A percentile compares a stretch with the other conserved stretches of the same genome.
Conservation (phyloP, 2,113 vertebrate species). For the Rhipidura dahli region DNA sequence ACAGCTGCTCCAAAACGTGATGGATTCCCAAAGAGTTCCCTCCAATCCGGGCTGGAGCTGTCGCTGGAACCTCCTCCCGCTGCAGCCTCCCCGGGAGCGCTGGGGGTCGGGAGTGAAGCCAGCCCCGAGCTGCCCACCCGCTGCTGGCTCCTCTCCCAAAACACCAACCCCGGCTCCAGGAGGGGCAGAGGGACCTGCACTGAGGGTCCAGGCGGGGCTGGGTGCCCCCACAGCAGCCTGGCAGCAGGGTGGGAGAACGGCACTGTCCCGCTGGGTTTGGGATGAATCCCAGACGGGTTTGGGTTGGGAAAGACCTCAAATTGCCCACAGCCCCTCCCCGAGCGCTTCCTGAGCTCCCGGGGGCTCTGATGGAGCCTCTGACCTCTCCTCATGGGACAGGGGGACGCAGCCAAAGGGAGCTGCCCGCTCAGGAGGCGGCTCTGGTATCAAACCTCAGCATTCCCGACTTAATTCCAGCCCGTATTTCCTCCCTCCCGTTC, state of each 20-base stretch:
- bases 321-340: background rate
- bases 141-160: background rate
- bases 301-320: background rate
- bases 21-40: background rate
- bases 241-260: background rate
- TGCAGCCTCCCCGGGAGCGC: background rate
- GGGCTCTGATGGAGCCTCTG: background rate
- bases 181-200: rapidly evolving
- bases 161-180: rapidly evolving
- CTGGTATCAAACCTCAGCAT: background rate
- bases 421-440: background rate
- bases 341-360: background rate
- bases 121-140: background rate
- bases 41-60: background rate
- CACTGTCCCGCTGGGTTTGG: background rate
- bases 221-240: no score
- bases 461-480: background rate
- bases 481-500: background rate
- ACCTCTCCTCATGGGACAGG: background rate
- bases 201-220: rapidly evolving
- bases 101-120: rapidly evolving
- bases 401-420: background rate
- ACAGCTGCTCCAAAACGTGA: background rate
- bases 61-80: background rate
- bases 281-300: background rate